Evolutionary conservation across 2,888 invertebrate genomes (phyloP).

Genomic region (Coremacera marginata): DNA sequence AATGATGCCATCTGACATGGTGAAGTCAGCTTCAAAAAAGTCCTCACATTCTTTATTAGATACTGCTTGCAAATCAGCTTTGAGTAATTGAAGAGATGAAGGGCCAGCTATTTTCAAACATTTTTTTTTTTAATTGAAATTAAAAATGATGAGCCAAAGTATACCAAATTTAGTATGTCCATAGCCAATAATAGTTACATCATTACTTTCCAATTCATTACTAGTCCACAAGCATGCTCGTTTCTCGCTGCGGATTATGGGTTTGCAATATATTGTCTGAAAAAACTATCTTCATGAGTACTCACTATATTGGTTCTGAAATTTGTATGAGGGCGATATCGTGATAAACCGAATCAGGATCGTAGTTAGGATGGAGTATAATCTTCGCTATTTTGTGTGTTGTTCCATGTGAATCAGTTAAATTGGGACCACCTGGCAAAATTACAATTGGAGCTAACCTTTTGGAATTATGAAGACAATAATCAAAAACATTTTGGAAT

Average conservation of each 20-base stretch:
- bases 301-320: conserved; percentile 11
- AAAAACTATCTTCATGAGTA: no score
- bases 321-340: conserved; percentile 46
- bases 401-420: conserved; percentile 25
- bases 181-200: conserved; percentile 74
- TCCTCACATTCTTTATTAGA: conserved; percentile 40
- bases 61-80: conserved; percentile 42
- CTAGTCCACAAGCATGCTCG: conserved; percentile 71
- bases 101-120: conserved; percentile 41
- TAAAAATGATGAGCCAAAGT: neutral
- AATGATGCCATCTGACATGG: conserved; percentile 51
- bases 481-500: no score
- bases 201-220: conserved; percentile 54
- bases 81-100: conserved; percentile 44
- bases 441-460: conserved; percentile 42
- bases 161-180: conserved; percentile 70
- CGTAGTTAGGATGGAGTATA: conserved; percentile 43
- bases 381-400: conserved; percentile 36
- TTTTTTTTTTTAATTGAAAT: neutral
- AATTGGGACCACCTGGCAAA: conserved; percentile 45
- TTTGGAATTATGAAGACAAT: no score
- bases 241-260: neutral
- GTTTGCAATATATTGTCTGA: no score
- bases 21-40: conserved; percentile 2
- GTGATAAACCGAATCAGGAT: conserved; percentile 39